Conservation (phyloP, 2,113 vertebrate genomes). For the Mixornis gularis region DNA sequence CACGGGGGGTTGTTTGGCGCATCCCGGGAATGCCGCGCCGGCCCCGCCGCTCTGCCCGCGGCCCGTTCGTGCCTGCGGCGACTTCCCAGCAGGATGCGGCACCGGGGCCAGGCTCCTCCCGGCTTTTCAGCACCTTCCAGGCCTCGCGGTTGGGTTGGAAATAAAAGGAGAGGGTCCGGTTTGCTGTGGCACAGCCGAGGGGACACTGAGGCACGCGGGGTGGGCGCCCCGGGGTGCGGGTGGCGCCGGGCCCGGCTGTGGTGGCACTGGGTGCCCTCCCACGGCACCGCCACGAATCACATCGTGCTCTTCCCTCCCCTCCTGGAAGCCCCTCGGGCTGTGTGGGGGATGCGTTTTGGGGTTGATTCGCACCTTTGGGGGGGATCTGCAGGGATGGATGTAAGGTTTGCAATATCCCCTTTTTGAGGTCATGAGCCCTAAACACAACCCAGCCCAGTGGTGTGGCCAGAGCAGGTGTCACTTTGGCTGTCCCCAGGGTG, state of each 20-base stretch:
- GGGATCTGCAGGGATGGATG: neutral
- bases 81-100: neutral
- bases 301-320: neutral
- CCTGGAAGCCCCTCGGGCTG: rapidly evolving
- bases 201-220: rapidly evolving
- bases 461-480: neutral
- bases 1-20: neutral
- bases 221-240: neutral
- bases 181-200: rapidly evolving
- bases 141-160: rapidly evolving
- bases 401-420: rapidly evolving
- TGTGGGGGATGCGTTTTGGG: rapidly evolving
- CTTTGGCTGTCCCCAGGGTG: neutral
- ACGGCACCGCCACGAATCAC: neutral
- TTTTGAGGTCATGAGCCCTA: rapidly evolving
- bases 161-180: neutral
- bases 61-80: neutral
- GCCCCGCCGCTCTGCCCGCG: neutral
- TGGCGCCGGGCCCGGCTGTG: neutral
- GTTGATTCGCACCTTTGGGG: neutral
- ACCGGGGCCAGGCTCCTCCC: neutral
- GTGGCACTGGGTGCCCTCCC: conserved; percentile 23
- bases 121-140: neutral
- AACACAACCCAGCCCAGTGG: rapidly evolving
- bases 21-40: neutral